These are phyloP conservation scores for Panthera tigris DNA, from an alignment of 2,113 vertebrate genomes.

Conservation along the genomic window DNA sequence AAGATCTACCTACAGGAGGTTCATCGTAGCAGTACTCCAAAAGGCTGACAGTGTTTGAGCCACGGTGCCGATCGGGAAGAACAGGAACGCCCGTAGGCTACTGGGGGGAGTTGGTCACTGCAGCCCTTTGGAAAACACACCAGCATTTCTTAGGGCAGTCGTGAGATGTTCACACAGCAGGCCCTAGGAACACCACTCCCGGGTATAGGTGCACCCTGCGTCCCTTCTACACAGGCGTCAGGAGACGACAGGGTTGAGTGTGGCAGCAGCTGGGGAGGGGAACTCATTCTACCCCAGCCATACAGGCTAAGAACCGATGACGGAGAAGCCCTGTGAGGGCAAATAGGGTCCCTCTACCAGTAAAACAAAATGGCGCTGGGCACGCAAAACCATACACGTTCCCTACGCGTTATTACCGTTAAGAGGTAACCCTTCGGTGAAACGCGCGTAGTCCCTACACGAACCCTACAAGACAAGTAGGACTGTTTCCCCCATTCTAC, in stretches of 20 bases:
- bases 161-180: neutral
- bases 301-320: neutral
- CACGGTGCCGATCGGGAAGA: neutral
- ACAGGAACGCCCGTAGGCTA: rapidly evolving
- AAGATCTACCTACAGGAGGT: neutral
- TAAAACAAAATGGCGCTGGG: rapidly evolving
- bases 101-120: rapidly evolving
- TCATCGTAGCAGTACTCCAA: neutral
- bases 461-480: neutral
- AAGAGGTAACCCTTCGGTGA: neutral
- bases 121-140: neutral
- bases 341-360: neutral
- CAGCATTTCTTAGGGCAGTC: neutral
- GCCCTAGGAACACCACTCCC: neutral
- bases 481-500: neutral
- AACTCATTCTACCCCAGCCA: neutral
- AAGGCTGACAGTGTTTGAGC: neutral
- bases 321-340: neutral
- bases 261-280: neutral
- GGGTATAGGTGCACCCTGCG: rapidly evolving
- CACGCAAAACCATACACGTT: neutral
- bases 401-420: neutral
- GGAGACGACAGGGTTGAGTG: neutral
- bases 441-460: neutral
- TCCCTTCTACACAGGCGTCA: rapidly evolving